A percentile compares a stretch with the other conserved stretches of the same genome.
Conservation (phyloP, 2,113 vertebrate species). For the Gracilinanus agilis region DNA sequence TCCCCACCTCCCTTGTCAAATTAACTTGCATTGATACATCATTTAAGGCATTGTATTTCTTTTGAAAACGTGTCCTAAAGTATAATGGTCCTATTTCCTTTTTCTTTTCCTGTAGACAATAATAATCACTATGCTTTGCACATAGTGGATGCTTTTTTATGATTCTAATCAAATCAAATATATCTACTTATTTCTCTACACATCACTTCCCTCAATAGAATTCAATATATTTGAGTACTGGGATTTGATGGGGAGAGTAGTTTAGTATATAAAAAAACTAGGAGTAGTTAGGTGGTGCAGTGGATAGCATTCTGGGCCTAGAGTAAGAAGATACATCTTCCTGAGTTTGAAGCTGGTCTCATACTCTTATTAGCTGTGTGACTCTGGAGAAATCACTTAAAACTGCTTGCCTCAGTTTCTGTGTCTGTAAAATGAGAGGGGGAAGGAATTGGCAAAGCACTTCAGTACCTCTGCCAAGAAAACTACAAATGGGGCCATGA, state of each 20-base stretch:
- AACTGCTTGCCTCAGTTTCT: too few species aligned
- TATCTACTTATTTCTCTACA: background rate
- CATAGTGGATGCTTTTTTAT: background rate
- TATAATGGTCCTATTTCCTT: background rate
- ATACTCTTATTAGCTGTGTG: too few species aligned
- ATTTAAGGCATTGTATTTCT: background rate
- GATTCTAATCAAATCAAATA: background rate
- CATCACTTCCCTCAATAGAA: rapidly evolving
- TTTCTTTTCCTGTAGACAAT: background rate
- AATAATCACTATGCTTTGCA: background rate
- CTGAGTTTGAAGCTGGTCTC: too few species aligned
- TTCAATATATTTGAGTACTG: background rate
- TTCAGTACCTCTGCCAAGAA: too few species aligned
- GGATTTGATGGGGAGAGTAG: background rate
- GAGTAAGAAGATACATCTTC: too few species aligned
- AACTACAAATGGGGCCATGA: too few species aligned
- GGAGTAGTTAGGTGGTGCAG: too few species aligned
- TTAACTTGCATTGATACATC: background rate
- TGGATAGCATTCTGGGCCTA: too few species aligned
- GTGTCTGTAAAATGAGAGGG: too few species aligned
- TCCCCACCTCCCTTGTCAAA: background rate
- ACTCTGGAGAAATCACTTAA: too few species aligned
- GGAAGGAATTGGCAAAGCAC: too few species aligned
- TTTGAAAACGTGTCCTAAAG: background rate
- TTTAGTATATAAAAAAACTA: too few species aligned